Conservation (phyloP, 1,140 invertebrate species). For the Cotesia chilonis region DNA sequence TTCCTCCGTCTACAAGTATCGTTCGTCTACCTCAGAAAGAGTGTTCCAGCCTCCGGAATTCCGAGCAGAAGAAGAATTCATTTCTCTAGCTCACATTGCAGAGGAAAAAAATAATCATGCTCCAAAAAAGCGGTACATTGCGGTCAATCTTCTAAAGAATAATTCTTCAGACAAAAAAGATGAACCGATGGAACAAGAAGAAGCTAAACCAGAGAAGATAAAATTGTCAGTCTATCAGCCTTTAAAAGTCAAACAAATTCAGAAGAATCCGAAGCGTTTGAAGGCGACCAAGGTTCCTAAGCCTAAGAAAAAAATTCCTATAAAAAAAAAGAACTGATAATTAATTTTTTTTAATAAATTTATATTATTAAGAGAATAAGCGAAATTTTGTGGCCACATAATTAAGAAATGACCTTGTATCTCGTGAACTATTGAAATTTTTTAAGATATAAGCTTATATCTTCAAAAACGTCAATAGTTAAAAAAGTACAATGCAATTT, state of each 20-base stretch:
- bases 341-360: neutral
- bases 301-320: constrained; percentile 43
- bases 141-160: neutral
- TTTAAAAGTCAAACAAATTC: constrained; percentile 57
- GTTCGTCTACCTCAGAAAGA: constrained; percentile 48
- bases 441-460: no score
- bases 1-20: constrained; percentile 50
- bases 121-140: constrained; percentile 28
- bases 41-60: constrained; percentile 46
- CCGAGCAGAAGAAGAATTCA: no score
- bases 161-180: constrained; percentile 1
- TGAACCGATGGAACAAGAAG: constrained; percentile 6
- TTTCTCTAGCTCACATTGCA: neutral
- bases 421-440: no score
- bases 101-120: constrained; percentile 16
- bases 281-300: constrained; percentile 57
- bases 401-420: no score
- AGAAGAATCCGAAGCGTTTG: constrained; percentile 51
- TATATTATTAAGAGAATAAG: no score
- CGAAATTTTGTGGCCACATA: no score
- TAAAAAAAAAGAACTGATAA: neutral
- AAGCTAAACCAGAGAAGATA: constrained; percentile 25
- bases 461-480: no score
- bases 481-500: no score
- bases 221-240: constrained; percentile 49